These are phyloP conservation scores for Chironomus striatipennis DNA, from an alignment of 1,140 invertebrate genomes.

Conservation along the genomic window DNA sequence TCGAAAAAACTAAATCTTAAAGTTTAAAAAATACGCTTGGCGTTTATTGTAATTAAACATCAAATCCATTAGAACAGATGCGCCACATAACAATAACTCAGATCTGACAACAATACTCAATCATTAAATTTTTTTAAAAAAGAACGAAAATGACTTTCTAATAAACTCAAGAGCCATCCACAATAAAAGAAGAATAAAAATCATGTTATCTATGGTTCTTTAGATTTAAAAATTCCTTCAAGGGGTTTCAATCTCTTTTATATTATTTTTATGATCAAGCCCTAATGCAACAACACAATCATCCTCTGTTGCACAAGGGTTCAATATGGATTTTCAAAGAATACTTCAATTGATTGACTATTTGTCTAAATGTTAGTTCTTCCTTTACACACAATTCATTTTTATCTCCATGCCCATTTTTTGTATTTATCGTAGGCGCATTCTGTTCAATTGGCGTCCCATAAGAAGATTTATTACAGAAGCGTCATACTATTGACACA, in stretches of 20 bases:
- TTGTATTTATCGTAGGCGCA: not conserved
- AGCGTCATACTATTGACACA: not conserved
- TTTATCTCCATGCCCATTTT: not conserved
- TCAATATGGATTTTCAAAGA: not conserved
- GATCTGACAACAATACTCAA: no score
- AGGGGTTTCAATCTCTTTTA: slow-evolving; percentile 12
- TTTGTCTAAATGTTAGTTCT: not conserved
- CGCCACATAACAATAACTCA: no score
- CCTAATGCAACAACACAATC: not conserved
- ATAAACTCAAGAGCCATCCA: not conserved
- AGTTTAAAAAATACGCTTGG: no score
- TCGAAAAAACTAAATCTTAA: no score
- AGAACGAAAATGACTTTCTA: not conserved
- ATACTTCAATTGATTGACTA: not conserved
- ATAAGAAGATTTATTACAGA: slow-evolving; percentile 9
- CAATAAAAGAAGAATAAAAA: not conserved
- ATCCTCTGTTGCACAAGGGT: not conserved
- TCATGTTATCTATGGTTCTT: slow-evolving; percentile 10
- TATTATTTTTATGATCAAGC: not conserved
- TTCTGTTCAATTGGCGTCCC: not conserved
- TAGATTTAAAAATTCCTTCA: slow-evolving; percentile 1
- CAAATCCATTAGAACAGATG: no score
- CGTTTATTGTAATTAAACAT: no score
- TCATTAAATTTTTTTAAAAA: no score
- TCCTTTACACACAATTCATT: not conserved